Conservation (phyloP, 2,113 vertebrate genomes). For the Mola mola region DNA sequence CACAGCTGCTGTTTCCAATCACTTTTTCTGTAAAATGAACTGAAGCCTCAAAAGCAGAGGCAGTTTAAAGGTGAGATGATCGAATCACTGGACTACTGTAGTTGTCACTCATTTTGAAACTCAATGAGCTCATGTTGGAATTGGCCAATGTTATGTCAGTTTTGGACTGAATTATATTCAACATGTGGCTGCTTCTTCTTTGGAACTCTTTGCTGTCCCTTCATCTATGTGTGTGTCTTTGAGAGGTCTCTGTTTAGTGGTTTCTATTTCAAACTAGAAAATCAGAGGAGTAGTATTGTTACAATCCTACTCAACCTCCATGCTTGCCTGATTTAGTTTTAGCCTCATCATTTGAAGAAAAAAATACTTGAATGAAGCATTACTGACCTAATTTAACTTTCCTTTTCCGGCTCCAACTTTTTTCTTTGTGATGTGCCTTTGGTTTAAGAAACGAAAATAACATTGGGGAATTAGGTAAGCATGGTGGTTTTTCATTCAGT, state of each 20-base stretch:
- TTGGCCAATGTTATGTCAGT: slow-evolving; percentile 54
- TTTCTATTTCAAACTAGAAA: slow-evolving; percentile 24
- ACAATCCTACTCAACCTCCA: slow-evolving; percentile 8
- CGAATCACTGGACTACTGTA: slow-evolving; percentile 38
- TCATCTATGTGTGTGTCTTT: slow-evolving; percentile 31
- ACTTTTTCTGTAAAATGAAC: slow-evolving; percentile 18
- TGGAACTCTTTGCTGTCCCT: slow-evolving; percentile 1
- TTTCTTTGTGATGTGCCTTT: slow-evolving; percentile 46
- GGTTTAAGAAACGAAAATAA: slow-evolving; percentile 47
- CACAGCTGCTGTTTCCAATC: slow-evolving; percentile 2
- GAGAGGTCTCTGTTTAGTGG: too few relatives aligned
- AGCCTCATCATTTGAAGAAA: slow-evolving; percentile 16
- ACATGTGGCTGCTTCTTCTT: slow-evolving; percentile 49
- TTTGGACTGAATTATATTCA: slow-evolving; percentile 52
- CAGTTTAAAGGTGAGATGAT: slow-evolving; percentile 34
- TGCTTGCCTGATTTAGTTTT: slow-evolving; percentile 35
- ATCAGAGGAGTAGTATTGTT: slow-evolving; percentile 1
- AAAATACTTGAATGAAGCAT: slow-evolving; percentile 25
- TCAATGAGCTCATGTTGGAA: slow-evolving; percentile 55
- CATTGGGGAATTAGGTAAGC: slow-evolving; percentile 44
- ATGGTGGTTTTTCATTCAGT: slow-evolving; percentile 57
- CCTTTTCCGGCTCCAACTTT: slow-evolving; percentile 17
- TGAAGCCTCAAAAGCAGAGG: slow-evolving; percentile 6
- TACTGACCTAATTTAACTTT: slow-evolving; percentile 41
- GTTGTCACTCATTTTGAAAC: slow-evolving; percentile 39